Conservation (phyloP, 2,888 invertebrate genomes). For the Dioctria linearis region DNA sequence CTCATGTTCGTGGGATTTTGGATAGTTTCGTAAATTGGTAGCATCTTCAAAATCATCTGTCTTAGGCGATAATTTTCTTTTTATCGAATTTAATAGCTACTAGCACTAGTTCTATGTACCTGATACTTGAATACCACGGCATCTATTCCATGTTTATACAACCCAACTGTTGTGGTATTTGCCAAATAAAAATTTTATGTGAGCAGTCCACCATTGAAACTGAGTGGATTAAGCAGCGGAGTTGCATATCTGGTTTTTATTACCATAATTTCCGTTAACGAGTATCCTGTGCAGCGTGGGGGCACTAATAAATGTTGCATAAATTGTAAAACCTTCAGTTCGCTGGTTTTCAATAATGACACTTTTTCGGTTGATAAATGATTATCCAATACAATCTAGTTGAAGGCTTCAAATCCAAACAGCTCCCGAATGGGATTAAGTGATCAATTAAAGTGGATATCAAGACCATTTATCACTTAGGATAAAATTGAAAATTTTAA, state of each 20-base stretch:
- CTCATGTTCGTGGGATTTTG: not conserved
- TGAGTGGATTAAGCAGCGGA: not conserved
- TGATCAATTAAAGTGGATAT: conserved; percentile 45
- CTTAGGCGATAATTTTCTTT: not conserved
- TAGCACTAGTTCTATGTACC: not conserved
- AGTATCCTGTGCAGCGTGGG: not conserved
- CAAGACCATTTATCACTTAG: conserved; percentile 41
- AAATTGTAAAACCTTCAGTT: not conserved
- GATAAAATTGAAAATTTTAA: conserved; percentile 48
- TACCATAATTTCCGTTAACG: conserved; percentile 15
- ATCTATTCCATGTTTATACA: no score
- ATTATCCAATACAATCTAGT: conserved; percentile 8
- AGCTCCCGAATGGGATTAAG: conserved; percentile 16
- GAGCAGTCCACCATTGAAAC: not conserved
- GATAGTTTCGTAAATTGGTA: not conserved
- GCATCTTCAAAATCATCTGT: not conserved
- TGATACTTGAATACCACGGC: no score
- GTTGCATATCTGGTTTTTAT: conserved; percentile 1
- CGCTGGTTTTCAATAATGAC: not conserved
- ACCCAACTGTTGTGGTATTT: not conserved
- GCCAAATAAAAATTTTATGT: not conserved
- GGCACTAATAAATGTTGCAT: conserved; percentile 20
- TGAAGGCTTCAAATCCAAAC: not conserved
- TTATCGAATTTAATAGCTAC: not conserved
- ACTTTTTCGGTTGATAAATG: conserved; percentile 35